Percentiles rank a stretch among this genome's conserved stretches.
Conservation (phyloP, 2,797 vertebrate genomes). For the Pristis pectinata region DNA sequence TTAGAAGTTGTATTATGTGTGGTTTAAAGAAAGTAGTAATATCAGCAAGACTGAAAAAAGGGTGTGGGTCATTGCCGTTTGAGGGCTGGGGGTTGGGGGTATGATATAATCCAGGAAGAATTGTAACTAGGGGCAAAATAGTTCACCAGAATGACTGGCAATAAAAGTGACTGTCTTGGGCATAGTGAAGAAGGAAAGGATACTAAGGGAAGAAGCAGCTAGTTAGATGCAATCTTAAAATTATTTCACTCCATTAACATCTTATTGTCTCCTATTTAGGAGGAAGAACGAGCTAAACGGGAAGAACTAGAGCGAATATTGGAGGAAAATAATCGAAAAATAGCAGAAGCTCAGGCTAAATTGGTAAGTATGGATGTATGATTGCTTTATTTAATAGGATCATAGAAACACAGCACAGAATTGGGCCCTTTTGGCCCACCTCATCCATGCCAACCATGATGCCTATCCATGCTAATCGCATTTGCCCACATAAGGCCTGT, state of each 20-base stretch:
- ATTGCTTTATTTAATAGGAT: neutral
- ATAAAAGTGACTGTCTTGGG: constrained; percentile 36
- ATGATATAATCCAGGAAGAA: constrained; percentile 49
- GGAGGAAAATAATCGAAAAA: constrained; percentile 99
- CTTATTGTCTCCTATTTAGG: constrained; percentile 85
- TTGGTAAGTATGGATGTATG: constrained; percentile 67
- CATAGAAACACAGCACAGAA: constrained; percentile 32
- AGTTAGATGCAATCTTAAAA: constrained; percentile 46
- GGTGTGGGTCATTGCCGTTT: constrained; percentile 77
- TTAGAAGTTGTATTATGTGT: constrained; percentile 46
- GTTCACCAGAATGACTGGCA: constrained; percentile 27
- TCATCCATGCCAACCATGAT: too few relatives aligned
- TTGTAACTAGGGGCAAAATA: constrained; percentile 41
- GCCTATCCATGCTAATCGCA: too few relatives aligned
- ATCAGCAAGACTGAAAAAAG: constrained; percentile 66
- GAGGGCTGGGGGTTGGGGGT: constrained; percentile 66
- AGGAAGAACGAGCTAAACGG: constrained; percentile 97
- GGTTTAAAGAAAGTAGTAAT: constrained; percentile 64
- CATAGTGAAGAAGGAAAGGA: constrained; percentile 56
- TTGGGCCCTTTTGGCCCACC: constrained; percentile 37
- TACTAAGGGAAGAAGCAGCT: constrained; percentile 44
- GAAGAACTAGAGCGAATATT: constrained; percentile 97
- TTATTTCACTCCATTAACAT: constrained; percentile 74
- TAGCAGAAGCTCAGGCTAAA: constrained; percentile 96
- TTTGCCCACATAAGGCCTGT: too few relatives aligned